These are phyloP conservation scores for Drosophila maculinotata DNA, from an alignment of 2,888 invertebrate genomes.

Conservation along the genomic window DNA sequence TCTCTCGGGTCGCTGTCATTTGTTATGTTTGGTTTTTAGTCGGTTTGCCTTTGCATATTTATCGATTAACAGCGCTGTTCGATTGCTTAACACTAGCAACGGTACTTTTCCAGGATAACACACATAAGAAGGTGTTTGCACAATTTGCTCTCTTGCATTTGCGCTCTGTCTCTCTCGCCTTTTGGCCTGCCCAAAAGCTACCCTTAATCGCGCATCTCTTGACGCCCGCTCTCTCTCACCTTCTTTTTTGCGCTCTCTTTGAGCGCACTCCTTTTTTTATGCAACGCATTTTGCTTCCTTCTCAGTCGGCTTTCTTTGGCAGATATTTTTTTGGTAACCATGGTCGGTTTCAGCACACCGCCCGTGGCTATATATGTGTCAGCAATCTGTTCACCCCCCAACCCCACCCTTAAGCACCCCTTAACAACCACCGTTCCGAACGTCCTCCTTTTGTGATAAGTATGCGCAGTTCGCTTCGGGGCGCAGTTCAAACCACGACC, in stretches of 20 bases:
- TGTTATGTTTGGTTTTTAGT: constrained; percentile 53
- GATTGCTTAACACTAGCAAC: constrained; percentile 30
- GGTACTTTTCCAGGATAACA: constrained; percentile 53
- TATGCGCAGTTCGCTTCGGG: constrained; percentile 47
- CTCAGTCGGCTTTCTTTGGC: constrained; percentile 32
- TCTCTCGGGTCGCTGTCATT: constrained; percentile 37
- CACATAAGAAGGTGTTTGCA: constrained; percentile 22
- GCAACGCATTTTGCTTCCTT: constrained; percentile 28
- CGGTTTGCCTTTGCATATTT: constrained; percentile 26
- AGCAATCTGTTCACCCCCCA: constrained; percentile 33
- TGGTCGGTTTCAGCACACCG: constrained; percentile 45
- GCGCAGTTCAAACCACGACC: constrained; percentile 32
- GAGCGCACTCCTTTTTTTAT: constrained; percentile 32
- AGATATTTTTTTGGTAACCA: constrained; percentile 62
- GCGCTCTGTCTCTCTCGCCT: constrained; percentile 9
- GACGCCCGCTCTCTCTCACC: constrained; percentile 20
- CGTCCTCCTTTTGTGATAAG: constrained; percentile 17
- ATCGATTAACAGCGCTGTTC: constrained; percentile 34
- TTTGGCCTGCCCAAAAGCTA: constrained; percentile 23
- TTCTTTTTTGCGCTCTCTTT: constrained; percentile 18
- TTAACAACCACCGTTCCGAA: constrained; percentile 44
- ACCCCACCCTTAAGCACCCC: constrained; percentile 12
- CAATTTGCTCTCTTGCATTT: constrained; percentile 34
- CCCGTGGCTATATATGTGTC: constrained; percentile 66
- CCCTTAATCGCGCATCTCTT: constrained; percentile 16